phyloP scores from a whole-genome alignment of 2,797 vertebrate species.

The Leucoraja ocellata region DNA sequence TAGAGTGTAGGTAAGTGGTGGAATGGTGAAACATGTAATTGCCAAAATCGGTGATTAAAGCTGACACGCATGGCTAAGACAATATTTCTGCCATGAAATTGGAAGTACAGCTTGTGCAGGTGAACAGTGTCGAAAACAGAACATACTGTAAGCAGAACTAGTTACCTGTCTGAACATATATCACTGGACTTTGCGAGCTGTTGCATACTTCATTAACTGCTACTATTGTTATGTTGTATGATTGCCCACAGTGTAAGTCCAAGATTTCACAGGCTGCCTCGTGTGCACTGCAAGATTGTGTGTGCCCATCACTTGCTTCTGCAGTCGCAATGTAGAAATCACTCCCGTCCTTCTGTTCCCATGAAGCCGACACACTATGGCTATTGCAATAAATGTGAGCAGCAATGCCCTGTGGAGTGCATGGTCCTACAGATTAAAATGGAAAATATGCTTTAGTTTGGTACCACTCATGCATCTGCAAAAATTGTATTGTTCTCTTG shows the following conservation, averaged over 20 bases:
- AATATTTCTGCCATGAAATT: not conserved
- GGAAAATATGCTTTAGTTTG: not conserved
- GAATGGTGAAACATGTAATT: no score
- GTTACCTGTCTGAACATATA: conserved; percentile 56
- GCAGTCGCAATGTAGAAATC: conserved; percentile 44
- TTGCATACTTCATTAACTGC: conserved; percentile 53
- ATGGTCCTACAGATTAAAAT: not conserved
- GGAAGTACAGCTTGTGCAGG: not conserved
- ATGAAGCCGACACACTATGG: not conserved
- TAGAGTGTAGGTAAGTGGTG: no score
- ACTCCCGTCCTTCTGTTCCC: not conserved
- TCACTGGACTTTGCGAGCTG: conserved; percentile 55
- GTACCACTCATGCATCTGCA: not conserved
- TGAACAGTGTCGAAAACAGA: not conserved
- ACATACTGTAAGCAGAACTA: not conserved
- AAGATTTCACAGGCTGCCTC: conserved; percentile 54
- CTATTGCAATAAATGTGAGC: not conserved
- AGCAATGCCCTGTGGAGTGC: not conserved
- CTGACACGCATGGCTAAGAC: not conserved
- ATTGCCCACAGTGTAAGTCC: conserved; percentile 59
- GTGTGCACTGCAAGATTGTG: conserved; percentile 53
- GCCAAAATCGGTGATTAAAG: no score
- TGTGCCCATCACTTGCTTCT: conserved; percentile 48
- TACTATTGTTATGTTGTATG: conserved; percentile 54
- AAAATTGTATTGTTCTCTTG: not conserved